A percentile compares a stretch with the other conserved stretches of the same genome.
These are phyloP conservation scores for Chiloscyllium punctatum DNA, from an alignment of 2,797 vertebrate species.

Conservation along the genomic window DNA sequence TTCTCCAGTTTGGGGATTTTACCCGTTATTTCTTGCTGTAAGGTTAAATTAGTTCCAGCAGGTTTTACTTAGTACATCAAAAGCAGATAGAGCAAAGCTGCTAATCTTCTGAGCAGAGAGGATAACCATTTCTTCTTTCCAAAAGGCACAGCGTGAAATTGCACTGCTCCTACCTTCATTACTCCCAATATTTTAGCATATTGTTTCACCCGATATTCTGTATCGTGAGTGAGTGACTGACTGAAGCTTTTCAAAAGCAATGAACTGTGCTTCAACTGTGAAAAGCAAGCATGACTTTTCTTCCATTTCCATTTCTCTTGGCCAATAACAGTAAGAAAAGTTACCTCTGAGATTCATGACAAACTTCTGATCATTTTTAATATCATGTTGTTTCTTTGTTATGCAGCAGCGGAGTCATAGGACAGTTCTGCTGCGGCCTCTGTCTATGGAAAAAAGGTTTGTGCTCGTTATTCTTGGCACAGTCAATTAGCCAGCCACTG, in stretches of 20 bases:
- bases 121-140: not conserved
- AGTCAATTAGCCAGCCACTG: not conserved
- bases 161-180: not conserved
- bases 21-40: constrained; percentile 45
- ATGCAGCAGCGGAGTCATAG: not conserved
- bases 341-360: not conserved
- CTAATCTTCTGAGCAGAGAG: constrained; percentile 22
- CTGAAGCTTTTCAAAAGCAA: not conserved
- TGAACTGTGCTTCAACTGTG: too few relatives aligned
- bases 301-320: not conserved
- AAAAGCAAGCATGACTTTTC: not conserved
- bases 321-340: too few relatives aligned
- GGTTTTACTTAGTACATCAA: constrained; percentile 33
- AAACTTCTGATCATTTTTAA: not conserved
- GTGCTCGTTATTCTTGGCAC: not conserved
- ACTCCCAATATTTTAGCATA: constrained; percentile 25
- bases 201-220: not conserved
- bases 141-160: constrained; percentile 4
- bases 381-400: not conserved
- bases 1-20: constrained; percentile 53
- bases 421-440: not conserved
- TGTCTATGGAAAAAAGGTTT: not conserved
- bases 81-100: constrained; percentile 13
- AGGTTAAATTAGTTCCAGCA: constrained; percentile 42
- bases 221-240: not conserved